Conservation (phyloP, 2,888 invertebrate species). For the Agonopterix subpropinquella region DNA sequence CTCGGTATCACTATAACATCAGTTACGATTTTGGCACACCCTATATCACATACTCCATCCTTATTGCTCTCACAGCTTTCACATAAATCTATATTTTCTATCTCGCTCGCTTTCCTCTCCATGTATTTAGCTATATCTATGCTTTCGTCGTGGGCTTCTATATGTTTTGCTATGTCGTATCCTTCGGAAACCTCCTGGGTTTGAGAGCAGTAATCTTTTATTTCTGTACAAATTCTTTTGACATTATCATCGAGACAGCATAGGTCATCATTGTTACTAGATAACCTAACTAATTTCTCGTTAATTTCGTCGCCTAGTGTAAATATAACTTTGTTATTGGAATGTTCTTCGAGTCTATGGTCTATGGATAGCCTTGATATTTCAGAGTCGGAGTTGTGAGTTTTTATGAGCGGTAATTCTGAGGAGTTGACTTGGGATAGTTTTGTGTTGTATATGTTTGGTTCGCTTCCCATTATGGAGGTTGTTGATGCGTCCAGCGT, state of each 20-base stretch:
- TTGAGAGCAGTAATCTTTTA: constrained; percentile 44
- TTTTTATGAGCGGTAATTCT: constrained; percentile 21
- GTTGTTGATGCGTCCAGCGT: constrained; percentile 54
- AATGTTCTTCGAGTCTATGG: constrained; percentile 6
- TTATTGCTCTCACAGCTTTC: constrained; percentile 29
- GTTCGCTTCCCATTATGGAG: constrained; percentile 69
- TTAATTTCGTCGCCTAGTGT: constrained; percentile 44
- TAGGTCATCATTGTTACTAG: constrained; percentile 56
- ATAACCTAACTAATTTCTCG: constrained; percentile 47
- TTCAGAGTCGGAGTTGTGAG: constrained; percentile 60
- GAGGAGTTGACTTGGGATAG: constrained; percentile 23
- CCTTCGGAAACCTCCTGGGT: constrained; percentile 19
- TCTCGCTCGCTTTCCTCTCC: constrained; percentile 23
- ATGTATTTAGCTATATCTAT: constrained; percentile 30
- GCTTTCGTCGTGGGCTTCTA: constrained; percentile 21
- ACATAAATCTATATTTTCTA: constrained; percentile 24
- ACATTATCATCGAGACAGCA: constrained; percentile 43
- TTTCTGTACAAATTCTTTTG: constrained; percentile 54
- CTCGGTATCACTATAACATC: constrained; percentile 63
- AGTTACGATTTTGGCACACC: constrained; percentile 44
- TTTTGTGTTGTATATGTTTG: constrained; percentile 62
- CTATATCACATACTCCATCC: constrained; percentile 33
- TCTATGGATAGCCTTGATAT: constrained; percentile 33
- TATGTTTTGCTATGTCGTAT: constrained; percentile 26
- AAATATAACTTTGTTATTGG: constrained; percentile 41